Conservation (phyloP, 1,140 invertebrate genomes). For the Pogonus chalceus region DNA sequence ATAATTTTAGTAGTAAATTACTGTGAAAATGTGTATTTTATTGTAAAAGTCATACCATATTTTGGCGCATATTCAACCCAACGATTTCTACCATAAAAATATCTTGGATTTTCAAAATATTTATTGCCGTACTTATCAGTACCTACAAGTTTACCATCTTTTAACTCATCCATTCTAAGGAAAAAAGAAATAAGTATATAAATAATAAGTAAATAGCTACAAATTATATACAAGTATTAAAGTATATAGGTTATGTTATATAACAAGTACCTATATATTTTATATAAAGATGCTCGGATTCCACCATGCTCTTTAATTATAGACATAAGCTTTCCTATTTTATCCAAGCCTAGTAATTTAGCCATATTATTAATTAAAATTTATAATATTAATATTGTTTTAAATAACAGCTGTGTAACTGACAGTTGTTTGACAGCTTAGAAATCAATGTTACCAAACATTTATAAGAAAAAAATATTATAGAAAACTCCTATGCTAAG, state of each 20-base stretch:
- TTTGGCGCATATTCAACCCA: slow-evolving; percentile 85
- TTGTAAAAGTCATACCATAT: slow-evolving; percentile 32
- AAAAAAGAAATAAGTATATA: slow-evolving; percentile 20
- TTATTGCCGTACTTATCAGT: slow-evolving; percentile 92
- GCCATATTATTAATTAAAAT: too few relatives aligned
- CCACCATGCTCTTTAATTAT: slow-evolving; percentile 72
- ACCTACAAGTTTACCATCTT: slow-evolving; percentile 80
- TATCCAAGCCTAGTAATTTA: slow-evolving; percentile 61
- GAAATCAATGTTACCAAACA: too few relatives aligned
- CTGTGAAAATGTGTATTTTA: neutral
- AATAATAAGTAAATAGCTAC: slow-evolving; percentile 10
- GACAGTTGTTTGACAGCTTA: too few relatives aligned
- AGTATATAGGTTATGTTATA: slow-evolving; percentile 26
- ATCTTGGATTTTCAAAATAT: slow-evolving; percentile 87
- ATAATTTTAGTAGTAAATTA: neutral
- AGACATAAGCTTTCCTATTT: slow-evolving; percentile 51
- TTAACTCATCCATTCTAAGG: slow-evolving; percentile 76
- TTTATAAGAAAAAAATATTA: too few relatives aligned
- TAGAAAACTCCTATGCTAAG: too few relatives aligned
- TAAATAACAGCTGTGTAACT: too few relatives aligned
- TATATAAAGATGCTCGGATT: slow-evolving; percentile 52
- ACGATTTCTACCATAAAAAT: slow-evolving; percentile 84
- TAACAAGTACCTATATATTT: slow-evolving; percentile 62
- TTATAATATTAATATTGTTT: too few relatives aligned
- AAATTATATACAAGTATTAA: slow-evolving; percentile 12